phyloP scores from a whole-genome alignment of 2,888 invertebrate species.

The Caenorhabditis virilis region DNA sequence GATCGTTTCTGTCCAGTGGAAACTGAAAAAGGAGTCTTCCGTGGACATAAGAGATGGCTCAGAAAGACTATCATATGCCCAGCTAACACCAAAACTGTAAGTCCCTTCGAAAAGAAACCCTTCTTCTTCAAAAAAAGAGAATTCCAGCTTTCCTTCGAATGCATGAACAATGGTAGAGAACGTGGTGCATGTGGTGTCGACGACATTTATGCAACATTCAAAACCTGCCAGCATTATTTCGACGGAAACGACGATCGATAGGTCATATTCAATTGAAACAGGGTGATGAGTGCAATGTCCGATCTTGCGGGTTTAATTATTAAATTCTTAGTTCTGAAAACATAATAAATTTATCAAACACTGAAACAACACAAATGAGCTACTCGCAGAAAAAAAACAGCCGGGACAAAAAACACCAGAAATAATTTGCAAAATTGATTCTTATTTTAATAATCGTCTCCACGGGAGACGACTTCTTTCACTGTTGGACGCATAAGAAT shows the following conservation, averaged over 20 bases:
- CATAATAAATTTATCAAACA: not conserved
- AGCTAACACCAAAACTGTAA: slow-evolving; percentile 53
- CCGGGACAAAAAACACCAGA: not conserved
- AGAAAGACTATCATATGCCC: slow-evolving; percentile 56
- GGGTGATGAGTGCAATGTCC: not conserved
- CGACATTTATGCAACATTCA: slow-evolving; percentile 50
- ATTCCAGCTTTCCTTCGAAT: slow-evolving; percentile 64
- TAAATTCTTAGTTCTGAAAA: not conserved
- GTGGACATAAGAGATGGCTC: slow-evolving; percentile 58
- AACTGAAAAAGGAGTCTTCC: slow-evolving; percentile 55
- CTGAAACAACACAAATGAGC: not conserved
- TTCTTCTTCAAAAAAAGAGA: not conserved
- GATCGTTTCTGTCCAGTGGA: slow-evolving; percentile 59
- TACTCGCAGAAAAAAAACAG: not conserved
- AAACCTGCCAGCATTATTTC: slow-evolving; percentile 48
- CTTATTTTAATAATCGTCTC: slow-evolving; percentile 78
- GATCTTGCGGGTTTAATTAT: slow-evolving; percentile 1
- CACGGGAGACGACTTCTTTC: slow-evolving; percentile 95
- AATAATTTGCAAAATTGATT: not conserved
- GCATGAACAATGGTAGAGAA: slow-evolving; percentile 55
- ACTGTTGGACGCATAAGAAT: slow-evolving; percentile 94
- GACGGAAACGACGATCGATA: slow-evolving; percentile 8
- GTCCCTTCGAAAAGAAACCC: not conserved
- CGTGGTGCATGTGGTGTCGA: slow-evolving; percentile 64
- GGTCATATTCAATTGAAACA: not conserved